A percentile compares a stretch with the other conserved stretches of the same genome.
These are phyloP conservation scores for Buathra laborator DNA, from an alignment of 2,888 invertebrate genomes.

Conservation along the genomic window DNA sequence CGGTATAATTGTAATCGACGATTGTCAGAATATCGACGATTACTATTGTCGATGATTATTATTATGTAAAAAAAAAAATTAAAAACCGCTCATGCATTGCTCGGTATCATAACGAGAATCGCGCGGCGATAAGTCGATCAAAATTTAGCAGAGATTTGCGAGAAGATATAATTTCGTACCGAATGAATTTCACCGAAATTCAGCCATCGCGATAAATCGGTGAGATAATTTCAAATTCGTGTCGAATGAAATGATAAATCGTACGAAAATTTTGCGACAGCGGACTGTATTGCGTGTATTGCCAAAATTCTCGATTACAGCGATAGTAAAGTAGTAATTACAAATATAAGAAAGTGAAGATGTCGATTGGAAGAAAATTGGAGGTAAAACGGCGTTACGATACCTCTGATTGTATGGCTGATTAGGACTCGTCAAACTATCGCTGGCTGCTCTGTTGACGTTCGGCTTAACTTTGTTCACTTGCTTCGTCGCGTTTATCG, in stretches of 20 bases:
- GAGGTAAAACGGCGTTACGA: conserved; percentile 40
- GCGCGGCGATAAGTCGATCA: conserved; percentile 11
- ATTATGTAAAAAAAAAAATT: conserved; percentile 20
- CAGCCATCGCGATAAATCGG: conserved; percentile 28
- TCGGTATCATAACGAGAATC: conserved; percentile 46
- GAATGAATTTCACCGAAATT: conserved; percentile 3
- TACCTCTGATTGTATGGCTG: conserved; percentile 90
- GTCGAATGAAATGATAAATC: neutral
- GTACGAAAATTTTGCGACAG: neutral
- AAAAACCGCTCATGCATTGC: conserved; percentile 60
- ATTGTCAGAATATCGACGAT: conserved; percentile 52
- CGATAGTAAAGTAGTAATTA: conserved; percentile 19
- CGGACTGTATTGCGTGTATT: neutral
- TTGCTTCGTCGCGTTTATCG: conserved; percentile 92
- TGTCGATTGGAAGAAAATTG: conserved; percentile 18
- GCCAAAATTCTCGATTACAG: conserved; percentile 17
- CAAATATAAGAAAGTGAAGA: conserved; percentile 23
- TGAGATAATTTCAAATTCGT: neutral
- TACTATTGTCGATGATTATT: conserved; percentile 31
- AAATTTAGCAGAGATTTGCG: conserved; percentile 32
- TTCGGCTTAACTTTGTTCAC: conserved; percentile 96
- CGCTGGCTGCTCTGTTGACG: conserved; percentile 91
- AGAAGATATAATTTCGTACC: conserved; percentile 12
- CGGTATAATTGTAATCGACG: conserved; percentile 31
- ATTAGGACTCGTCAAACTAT: conserved; percentile 89